Conservation (phyloP, 2,113 vertebrate species). For the Ageneiosus marmoratus region DNA sequence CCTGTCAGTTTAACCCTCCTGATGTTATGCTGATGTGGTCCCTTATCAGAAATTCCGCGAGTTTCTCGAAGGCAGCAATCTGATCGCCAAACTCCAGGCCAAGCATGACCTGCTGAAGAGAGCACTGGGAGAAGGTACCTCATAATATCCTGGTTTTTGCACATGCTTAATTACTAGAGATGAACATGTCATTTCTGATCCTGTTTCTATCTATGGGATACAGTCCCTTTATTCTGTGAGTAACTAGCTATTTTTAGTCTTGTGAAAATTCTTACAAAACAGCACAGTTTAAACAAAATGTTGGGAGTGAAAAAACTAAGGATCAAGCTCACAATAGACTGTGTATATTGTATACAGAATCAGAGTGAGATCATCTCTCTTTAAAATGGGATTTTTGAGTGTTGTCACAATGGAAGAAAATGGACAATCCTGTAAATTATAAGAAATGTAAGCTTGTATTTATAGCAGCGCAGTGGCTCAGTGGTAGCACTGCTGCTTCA, state of each 20-base stretch:
- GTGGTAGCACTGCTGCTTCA: too few species aligned
- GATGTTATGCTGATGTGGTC: constrained; percentile 57
- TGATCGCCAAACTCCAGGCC: constrained; percentile 98
- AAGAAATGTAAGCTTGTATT: neutral
- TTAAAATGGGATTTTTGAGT: neutral
- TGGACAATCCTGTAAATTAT: neutral
- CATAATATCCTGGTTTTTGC: neutral
- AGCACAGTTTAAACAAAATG: neutral
- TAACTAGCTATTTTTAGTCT: neutral
- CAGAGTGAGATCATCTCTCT: neutral
- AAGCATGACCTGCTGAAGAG: constrained; percentile 96
- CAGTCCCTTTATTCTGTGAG: neutral
- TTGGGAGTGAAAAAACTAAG: neutral
- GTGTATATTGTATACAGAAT: neutral
- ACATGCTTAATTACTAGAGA: neutral
- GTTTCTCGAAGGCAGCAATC: constrained; percentile 96
- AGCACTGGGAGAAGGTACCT: constrained; percentile 88
- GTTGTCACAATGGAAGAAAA: neutral
- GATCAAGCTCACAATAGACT: neutral
- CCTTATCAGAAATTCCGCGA: constrained; percentile 95
- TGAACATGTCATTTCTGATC: neutral
- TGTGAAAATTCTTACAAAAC: neutral
- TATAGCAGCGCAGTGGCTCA: neutral
- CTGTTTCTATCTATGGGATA: neutral
- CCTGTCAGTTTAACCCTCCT: neutral